Percentiles rank a stretch among this genome's conserved stretches.
These are phyloP conservation scores for Chlorospingus flavigularis DNA, from an alignment of 2,797 vertebrate species.

Conservation along the genomic window DNA sequence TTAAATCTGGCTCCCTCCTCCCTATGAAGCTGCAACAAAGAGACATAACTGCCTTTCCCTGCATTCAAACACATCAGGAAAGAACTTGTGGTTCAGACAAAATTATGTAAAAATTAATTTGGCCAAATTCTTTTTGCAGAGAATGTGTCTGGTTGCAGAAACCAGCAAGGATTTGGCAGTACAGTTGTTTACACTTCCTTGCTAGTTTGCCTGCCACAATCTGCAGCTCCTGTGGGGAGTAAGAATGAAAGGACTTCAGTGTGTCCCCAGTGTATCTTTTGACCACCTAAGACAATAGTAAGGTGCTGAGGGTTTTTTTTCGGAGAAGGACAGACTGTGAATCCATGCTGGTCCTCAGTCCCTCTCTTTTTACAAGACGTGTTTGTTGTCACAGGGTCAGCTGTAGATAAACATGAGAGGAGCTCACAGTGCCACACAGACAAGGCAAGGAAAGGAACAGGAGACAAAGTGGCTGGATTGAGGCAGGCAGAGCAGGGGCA, in stretches of 20 bases:
- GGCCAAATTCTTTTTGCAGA: not conserved
- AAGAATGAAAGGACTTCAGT: not conserved
- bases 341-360: not conserved
- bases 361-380: rapidly evolving
- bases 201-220: not conserved
- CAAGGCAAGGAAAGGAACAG: not conserved
- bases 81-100: not conserved
- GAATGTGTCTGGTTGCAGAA: not conserved
- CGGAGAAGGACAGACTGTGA: rapidly evolving
- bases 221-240: not conserved
- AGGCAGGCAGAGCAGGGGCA: not conserved
- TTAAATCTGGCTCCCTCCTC: not conserved
- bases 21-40: not conserved
- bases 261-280: not conserved
- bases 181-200: not conserved
- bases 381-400: not conserved
- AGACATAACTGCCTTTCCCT: not conserved
- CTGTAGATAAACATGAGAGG: not conserved
- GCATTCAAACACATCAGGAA: not conserved
- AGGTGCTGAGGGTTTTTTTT: not conserved
- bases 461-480: not conserved
- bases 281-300: not conserved
- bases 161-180: not conserved
- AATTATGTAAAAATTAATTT: not conserved
- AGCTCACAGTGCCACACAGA: not conserved